Evolutionary conservation across 2,113 vertebrate genomes (phyloP), one percentile per base, ranked within the genome.

Genomic region (Labeo catla): DNA sequence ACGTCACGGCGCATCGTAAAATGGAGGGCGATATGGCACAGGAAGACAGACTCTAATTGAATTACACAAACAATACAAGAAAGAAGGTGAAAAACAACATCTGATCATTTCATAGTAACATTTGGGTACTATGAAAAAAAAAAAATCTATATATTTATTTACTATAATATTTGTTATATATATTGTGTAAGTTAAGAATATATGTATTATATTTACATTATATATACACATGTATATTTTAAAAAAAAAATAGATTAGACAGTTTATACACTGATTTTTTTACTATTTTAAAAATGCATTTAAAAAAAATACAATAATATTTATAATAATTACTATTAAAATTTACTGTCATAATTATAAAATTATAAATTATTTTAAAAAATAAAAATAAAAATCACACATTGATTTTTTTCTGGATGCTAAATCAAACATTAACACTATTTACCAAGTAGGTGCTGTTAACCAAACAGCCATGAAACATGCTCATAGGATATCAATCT

Each of bases 1-100:
- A 65, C 79, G 23, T 74, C 63, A 54, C 49, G 45, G 9, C 65
- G 19, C 52, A 63, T 16, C 66, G 82, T 7, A 5, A 91, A 57
- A 59, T 28, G 76, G 28, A 68, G 63, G 61, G 19, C 57, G 12
- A 13, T 84, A 43, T 0, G 13, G 43, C 63, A 76, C 84, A 84
- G 47, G 47, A 68, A 68, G 50, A 61, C 6, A 0, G 11, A 39
- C 45, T 61, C 28, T 34, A 21, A 85, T 16, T 28, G 8, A 21
- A 45, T 61, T 45, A 57, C 21, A 84, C 16, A 21, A 79, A 79
- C 76, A 12, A 73, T 8, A 19, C 49, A 19, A 52, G 49, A 52
- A 52, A 4, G 73, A 49, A 23, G 47, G 8, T 34, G 61, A 21
- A 70, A 13, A 36, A 72, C 6, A 43, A 43, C 16, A 19, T 73